phyloP scores from a whole-genome alignment of 2,797 vertebrate species.

The Botia almorhae region DNA sequence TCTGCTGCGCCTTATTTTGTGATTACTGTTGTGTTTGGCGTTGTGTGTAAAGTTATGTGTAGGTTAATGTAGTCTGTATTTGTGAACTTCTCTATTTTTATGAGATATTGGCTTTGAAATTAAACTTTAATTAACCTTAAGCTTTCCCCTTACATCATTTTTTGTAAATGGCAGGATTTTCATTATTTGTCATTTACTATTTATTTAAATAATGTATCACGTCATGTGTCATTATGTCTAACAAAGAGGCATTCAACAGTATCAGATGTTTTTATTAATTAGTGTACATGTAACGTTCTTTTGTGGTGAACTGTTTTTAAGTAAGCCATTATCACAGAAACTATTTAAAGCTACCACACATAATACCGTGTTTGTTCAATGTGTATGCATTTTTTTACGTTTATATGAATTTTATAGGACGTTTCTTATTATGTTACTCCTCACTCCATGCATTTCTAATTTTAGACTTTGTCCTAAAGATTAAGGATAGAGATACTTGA shows the following conservation, averaged over 20 bases:
- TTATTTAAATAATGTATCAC: no score
- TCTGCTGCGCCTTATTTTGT: conserved; percentile 7
- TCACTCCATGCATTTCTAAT: not conserved
- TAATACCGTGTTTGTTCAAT: not conserved
- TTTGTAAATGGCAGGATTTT: no score
- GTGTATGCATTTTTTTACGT: not conserved
- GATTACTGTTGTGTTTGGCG: not conserved
- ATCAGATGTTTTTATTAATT: no score
- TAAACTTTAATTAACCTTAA: not conserved
- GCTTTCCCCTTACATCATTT: not conserved
- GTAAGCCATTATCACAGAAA: not conserved
- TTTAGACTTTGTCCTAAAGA: not conserved
- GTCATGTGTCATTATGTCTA: no score
- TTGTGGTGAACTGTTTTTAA: no score
- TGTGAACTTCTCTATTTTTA: not conserved
- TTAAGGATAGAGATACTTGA: no score
- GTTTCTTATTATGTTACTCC: not conserved
- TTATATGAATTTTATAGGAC: not conserved
- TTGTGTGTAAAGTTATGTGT: not conserved
- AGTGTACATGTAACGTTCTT: no score
- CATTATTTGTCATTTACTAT: no score
- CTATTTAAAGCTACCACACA: not conserved
- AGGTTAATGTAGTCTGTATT: not conserved
- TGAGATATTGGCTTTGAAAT: not conserved
- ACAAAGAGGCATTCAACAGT: no score